Conservation (phyloP, 2,113 vertebrate species). For the Ochotona curzoniae region DNA sequence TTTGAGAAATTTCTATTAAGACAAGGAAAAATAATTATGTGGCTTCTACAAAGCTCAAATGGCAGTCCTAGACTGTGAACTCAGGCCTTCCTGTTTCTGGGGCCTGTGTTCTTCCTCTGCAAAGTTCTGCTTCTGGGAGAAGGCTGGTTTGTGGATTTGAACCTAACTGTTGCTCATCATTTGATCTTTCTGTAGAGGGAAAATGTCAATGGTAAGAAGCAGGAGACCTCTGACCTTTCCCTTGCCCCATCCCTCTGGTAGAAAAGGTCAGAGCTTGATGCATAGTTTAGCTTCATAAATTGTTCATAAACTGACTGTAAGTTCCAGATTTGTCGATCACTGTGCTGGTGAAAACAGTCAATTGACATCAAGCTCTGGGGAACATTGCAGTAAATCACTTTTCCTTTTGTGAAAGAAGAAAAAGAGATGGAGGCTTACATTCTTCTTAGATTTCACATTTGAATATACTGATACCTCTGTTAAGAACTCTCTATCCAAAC, state of each 20-base stretch:
- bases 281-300: slow-evolving; percentile 29
- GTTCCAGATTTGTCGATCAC: slow-evolving; percentile 55
- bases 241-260: not conserved
- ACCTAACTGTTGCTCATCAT: not conserved
- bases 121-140: not conserved
- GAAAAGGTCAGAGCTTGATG: not conserved
- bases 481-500: slow-evolving; percentile 46
- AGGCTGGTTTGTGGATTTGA: not conserved
- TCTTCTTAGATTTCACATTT: slow-evolving; percentile 62
- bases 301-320: slow-evolving; percentile 37
- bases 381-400: slow-evolving; percentile 53
- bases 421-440: slow-evolving; percentile 53
- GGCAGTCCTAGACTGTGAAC: not conserved
- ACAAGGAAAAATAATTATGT: not conserved
- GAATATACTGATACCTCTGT: slow-evolving; percentile 17
- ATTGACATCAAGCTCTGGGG: slow-evolving; percentile 37
- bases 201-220: not conserved
- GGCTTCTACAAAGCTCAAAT: not conserved
- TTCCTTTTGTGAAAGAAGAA: slow-evolving; percentile 36
- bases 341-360: not conserved
- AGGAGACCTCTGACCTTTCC: slow-evolving; percentile 24
- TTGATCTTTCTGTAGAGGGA: not conserved
- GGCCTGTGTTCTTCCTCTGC: not conserved
- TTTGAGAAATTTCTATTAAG: slow-evolving; percentile 7
- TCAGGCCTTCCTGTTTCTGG: not conserved